phyloP scores from a whole-genome alignment of 1,140 invertebrate genomes.

The Teleogryllus occipitalis region DNA sequence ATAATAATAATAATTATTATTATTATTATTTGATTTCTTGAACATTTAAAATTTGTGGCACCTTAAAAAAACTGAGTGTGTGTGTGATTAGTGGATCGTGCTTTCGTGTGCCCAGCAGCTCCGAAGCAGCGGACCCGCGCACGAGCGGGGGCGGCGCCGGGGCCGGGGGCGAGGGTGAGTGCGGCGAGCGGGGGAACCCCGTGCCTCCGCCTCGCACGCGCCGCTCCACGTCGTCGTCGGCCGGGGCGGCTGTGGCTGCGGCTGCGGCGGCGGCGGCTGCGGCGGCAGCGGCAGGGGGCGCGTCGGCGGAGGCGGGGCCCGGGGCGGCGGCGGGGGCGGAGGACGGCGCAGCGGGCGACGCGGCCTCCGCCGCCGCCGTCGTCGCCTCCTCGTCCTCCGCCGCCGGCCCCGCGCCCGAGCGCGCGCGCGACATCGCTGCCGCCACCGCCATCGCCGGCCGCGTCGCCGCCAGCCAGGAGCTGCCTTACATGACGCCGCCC shows the following conservation, averaged over 20 bases:
- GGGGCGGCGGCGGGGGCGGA: conserved; percentile 26
- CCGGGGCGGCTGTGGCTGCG: conserved; percentile 26
- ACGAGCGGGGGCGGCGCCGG: not conserved
- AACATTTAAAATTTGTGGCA: no score
- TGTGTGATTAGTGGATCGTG: not conserved
- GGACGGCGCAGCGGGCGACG: conserved; percentile 6
- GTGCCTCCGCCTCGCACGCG: conserved; percentile 41
- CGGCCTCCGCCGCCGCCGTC: not conserved
- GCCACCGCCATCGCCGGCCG: conserved; percentile 74
- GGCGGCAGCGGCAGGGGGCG: conserved; percentile 25
- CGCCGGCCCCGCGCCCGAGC: not conserved
- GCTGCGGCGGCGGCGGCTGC: conserved; percentile 36
- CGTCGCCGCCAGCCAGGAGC: conserved; percentile 74
- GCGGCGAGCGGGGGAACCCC: conserved; percentile 29
- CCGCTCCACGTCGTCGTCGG: conserved; percentile 42
- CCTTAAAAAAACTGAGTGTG: no score
- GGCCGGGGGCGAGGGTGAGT: not conserved
- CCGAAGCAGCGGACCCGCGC: not conserved
- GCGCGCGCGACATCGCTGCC: conserved; percentile 51
- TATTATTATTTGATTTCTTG: no score
- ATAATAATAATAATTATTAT: no score
- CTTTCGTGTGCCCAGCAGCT: not conserved
- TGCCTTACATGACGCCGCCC: conserved; percentile 83
- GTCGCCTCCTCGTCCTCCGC: not conserved
- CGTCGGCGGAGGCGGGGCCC: conserved; percentile 30